Conservation (phyloP, 1,140 invertebrate genomes). For the Sminthurides bifidus region DNA sequence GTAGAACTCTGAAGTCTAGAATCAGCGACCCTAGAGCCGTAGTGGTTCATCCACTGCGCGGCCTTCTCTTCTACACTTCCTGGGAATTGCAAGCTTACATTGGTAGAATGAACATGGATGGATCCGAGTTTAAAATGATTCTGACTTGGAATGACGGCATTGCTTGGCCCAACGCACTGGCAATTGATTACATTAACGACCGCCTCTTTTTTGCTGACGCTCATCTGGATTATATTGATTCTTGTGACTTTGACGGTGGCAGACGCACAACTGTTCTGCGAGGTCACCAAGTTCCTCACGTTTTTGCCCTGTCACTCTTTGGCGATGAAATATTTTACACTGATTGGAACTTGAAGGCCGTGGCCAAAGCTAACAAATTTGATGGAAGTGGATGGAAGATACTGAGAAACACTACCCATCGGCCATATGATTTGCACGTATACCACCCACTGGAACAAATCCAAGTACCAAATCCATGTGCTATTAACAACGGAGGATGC, state of each 20-base stretch:
- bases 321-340: conserved; percentile 95
- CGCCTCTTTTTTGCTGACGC: conserved; percentile 94
- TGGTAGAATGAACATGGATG: conserved; percentile 95
- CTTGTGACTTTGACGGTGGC: conserved; percentile 75
- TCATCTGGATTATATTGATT: conserved; percentile 95
- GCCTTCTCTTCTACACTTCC: conserved; percentile 89
- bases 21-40: conserved; percentile 87
- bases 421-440: conserved; percentile 85
- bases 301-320: conserved; percentile 86
- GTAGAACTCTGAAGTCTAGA: conserved; percentile 72
- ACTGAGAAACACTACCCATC: conserved; percentile 80
- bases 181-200: conserved; percentile 93
- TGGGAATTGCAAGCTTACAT: conserved; percentile 94
- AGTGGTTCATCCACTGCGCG: conserved; percentile 85
- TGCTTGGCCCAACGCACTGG: conserved; percentile 95
- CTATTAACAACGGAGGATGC: conserved; percentile 86
- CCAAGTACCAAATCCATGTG: conserved; percentile 81
- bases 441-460: conserved; percentile 75
- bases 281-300: conserved; percentile 71
- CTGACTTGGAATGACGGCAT: conserved; percentile 87
- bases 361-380: conserved; percentile 75
- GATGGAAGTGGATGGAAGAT: conserved; percentile 52
- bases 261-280: conserved; percentile 69
- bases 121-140: conserved; percentile 75
- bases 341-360: conserved; percentile 91